Evolutionary conservation across 2,888 invertebrate species (phyloP).

Genomic region (Zaprionus lineosus): DNA sequence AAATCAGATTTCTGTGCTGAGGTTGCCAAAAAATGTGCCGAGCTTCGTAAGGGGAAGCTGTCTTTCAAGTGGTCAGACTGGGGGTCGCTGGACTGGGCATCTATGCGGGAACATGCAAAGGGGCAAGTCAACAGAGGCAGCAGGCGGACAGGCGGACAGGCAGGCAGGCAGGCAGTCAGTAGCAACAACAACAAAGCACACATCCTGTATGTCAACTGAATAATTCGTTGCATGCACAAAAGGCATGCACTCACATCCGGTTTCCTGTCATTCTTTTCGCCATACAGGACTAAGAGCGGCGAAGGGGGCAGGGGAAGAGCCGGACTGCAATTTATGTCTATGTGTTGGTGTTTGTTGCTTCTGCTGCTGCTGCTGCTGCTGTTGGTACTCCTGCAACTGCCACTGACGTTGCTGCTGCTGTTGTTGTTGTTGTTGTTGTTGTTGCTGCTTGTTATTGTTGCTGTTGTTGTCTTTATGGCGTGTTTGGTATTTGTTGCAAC

Average conservation of each 20-base stretch:
- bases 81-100: slow-evolving; percentile 3
- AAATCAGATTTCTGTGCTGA: neutral
- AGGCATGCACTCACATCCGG: slow-evolving; percentile 78
- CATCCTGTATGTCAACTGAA: slow-evolving; percentile 78
- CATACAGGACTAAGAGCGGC: slow-evolving; percentile 17
- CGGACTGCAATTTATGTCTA: slow-evolving; percentile 70
- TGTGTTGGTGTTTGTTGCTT: slow-evolving; percentile 40
- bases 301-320: slow-evolving; percentile 14
- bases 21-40: slow-evolving; percentile 25
- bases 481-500: slow-evolving; percentile 79
- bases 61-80: slow-evolving; percentile 37
- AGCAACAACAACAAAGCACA: slow-evolving; percentile 69
- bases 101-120: too few species aligned
- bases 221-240: slow-evolving; percentile 79
- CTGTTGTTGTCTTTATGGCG: slow-evolving; percentile 73
- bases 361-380: slow-evolving; percentile 5
- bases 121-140: too few species aligned
- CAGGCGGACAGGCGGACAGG: too few species aligned
- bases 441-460: slow-evolving; percentile 74
- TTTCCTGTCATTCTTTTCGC: slow-evolving; percentile 78
- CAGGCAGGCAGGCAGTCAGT: slow-evolving; percentile 29
- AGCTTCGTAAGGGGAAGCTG: neutral
- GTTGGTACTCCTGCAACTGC: slow-evolving; percentile 41
- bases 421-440: slow-evolving; percentile 78
- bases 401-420: slow-evolving; percentile 77